Percentiles rank a stretch among this genome's conserved stretches.
These are phyloP conservation scores for Hexactinellida sp. DNA, from an alignment of 37 sponge, comb jelly and placozoan genomes.

Conservation along the genomic window DNA sequence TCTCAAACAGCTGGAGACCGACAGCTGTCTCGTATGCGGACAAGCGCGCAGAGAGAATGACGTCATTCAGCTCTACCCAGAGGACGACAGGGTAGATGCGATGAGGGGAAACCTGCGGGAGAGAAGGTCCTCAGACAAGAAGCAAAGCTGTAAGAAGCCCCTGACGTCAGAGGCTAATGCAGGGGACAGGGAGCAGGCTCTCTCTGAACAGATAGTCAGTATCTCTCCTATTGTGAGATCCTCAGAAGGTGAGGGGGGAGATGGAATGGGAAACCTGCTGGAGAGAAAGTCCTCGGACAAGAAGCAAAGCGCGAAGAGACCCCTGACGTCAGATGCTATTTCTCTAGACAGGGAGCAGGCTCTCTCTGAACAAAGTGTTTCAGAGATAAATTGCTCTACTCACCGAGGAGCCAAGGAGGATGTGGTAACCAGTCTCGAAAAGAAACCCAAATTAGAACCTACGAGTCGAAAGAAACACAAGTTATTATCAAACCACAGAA, in stretches of 20 bases:
- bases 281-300: background rate
- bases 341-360: background rate
- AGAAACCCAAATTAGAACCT: background rate
- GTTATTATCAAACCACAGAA: background rate
- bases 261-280: background rate
- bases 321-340: background rate
- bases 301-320: background rate
- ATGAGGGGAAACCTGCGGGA: background rate
- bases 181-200: background rate
- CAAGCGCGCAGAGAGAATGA: background rate
- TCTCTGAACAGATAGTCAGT: background rate
- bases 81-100: background rate
- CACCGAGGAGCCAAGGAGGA: no score
- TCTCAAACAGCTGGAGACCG: slow-evolving; percentile 58
- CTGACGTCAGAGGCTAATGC: background rate
- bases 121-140: background rate
- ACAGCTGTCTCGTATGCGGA: slow-evolving; percentile 42
- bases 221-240: background rate
- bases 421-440: background rate
- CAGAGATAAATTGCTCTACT: no score
- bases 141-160: background rate
- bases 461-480: background rate
- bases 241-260: background rate
- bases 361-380: background rate
- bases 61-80: background rate